A percentile compares a stretch with the other conserved stretches of the same genome.
Conservation (phyloP, 2,797 vertebrate genomes). For the Catostomus latipinnis region DNA sequence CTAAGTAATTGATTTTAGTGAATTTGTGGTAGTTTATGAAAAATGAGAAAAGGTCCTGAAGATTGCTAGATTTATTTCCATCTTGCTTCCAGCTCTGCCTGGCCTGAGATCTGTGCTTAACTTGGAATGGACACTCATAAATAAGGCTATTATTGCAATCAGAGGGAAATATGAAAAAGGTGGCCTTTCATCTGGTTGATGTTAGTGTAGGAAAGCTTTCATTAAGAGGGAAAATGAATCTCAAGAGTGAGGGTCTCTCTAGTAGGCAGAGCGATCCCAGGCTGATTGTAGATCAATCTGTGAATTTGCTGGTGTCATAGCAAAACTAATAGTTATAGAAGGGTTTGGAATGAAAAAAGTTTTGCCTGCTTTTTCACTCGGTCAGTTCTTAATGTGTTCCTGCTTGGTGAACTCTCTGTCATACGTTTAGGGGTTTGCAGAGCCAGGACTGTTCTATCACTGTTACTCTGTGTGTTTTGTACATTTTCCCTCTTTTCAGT, state of each 20-base stretch:
- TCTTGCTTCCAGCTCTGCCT: constrained; percentile 52
- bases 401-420: constrained; percentile 5
- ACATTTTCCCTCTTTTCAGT: too few relatives aligned
- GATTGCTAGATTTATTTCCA: constrained; percentile 70
- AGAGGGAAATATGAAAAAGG: constrained; percentile 72
- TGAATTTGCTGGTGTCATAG: constrained; percentile 77
- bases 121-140: constrained; percentile 68
- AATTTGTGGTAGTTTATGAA: constrained; percentile 60
- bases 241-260: constrained; percentile 67
- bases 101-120: constrained; percentile 58
- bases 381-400: neutral
- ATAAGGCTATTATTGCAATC: constrained; percentile 76
- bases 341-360: constrained; percentile 54
- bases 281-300: constrained; percentile 78
- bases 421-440: neutral
- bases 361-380: constrained; percentile 7
- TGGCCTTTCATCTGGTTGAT: constrained; percentile 71
- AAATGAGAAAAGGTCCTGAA: constrained; percentile 66
- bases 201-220: constrained; percentile 72
- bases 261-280: constrained; percentile 66
- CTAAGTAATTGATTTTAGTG: constrained; percentile 70
- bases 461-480: constrained; percentile 9
- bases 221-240: constrained; percentile 75
- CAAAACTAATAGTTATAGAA: constrained; percentile 78
- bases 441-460: neutral